Evolutionary conservation across 2,113 vertebrate species (phyloP).

Genomic region (Mobula birostris): DNA sequence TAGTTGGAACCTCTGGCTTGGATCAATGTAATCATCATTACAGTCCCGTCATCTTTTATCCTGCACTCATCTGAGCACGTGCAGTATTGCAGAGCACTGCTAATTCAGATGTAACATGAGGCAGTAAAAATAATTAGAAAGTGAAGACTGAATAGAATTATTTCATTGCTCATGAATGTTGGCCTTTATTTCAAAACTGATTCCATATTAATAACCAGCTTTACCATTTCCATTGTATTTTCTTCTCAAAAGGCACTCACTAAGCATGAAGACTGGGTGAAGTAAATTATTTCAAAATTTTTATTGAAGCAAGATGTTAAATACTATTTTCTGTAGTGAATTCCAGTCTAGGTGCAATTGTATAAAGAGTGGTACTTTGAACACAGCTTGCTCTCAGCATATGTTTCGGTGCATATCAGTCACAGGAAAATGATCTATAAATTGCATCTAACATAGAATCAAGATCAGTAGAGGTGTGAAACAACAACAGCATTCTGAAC

Average conservation of each 20-base stretch:
- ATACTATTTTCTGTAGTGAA: background rate
- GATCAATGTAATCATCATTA: background rate
- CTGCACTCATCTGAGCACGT: background rate
- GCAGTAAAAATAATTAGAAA: background rate
- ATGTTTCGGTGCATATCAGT: background rate
- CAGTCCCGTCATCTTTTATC: background rate
- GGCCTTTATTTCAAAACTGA: background rate
- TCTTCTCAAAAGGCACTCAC: background rate
- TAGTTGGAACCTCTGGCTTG: background rate
- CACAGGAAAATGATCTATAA: background rate
- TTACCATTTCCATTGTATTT: background rate
- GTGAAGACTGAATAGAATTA: constrained; percentile 16
- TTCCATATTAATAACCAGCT: background rate
- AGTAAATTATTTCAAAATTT: background rate
- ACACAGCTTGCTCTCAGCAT: background rate
- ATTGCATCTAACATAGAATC: background rate
- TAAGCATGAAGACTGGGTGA: background rate
- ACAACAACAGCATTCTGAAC: too few species aligned
- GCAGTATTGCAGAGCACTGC: background rate
- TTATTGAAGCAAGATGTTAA: background rate
- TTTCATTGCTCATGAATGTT: background rate
- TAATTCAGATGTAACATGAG: constrained; percentile 11
- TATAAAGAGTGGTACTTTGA: background rate
- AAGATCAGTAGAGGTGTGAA: too few species aligned
- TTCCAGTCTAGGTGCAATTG: background rate